A percentile compares a stretch with the other conserved stretches of the same genome.
Conservation (phyloP, 2,113 vertebrate species). For the Clarias batrachus region DNA sequence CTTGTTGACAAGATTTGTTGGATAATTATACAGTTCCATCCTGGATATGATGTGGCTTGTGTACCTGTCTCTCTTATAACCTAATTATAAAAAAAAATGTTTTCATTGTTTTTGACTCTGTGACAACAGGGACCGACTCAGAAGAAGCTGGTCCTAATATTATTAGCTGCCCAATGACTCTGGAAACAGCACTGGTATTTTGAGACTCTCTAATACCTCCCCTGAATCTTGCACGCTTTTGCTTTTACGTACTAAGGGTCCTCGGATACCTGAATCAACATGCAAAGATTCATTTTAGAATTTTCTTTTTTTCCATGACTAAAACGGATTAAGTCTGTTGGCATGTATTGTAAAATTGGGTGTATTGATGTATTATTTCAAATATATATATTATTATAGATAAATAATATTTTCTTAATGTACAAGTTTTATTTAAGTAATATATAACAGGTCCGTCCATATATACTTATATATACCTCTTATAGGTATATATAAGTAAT, state of each 20-base stretch:
- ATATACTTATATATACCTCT: no score
- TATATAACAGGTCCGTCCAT: constrained; percentile 4
- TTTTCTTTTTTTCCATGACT: neutral
- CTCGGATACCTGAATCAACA: neutral
- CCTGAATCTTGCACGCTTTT: neutral
- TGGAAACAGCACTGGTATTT: neutral
- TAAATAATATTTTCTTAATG: neutral
- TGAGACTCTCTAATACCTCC: neutral
- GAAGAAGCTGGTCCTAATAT: neutral
- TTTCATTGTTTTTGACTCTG: neutral
- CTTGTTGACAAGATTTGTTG: neutral
- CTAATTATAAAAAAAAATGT: neutral
- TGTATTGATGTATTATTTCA: neutral
- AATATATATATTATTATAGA: neutral
- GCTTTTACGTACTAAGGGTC: neutral
- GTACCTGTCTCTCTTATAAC: neutral
- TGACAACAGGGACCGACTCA: neutral
- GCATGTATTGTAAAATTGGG: neutral
- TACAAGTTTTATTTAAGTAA: neutral
- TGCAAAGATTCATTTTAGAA: neutral
- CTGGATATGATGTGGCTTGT: neutral
- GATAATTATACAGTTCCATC: neutral
- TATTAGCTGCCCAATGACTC: neutral
- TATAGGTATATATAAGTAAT: neutral
- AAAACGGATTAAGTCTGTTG: neutral